Conservation (phyloP, 2,888 invertebrate species). For the Horisme vitalbata region DNA sequence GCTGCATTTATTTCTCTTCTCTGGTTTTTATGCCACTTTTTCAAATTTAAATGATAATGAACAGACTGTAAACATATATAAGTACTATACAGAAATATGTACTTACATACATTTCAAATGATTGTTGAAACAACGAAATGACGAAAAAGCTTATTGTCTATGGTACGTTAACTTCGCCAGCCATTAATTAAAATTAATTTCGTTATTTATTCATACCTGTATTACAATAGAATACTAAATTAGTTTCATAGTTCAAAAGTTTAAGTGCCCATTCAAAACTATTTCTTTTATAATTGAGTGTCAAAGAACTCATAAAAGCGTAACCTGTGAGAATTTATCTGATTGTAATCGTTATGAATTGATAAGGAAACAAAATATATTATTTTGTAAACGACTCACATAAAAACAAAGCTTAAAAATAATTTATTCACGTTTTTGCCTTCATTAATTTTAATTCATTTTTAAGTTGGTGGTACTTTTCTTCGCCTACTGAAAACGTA, state of each 20-base stretch:
- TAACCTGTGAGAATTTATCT: conserved; percentile 32
- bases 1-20: too few species aligned
- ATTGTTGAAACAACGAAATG: conserved; percentile 13
- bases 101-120: neutral
- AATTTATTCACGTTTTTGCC: too few species aligned
- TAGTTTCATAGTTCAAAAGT: conserved; percentile 34
- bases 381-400: neutral
- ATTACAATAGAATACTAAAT: conserved; percentile 33
- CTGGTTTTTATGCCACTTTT: too few species aligned
- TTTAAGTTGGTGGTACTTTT: too few species aligned
- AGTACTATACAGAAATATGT: too few species aligned
- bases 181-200: conserved; percentile 30
- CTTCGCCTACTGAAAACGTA: too few species aligned
- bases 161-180: conserved; percentile 20
- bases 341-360: conserved; percentile 28
- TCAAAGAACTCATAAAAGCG: conserved; percentile 36
- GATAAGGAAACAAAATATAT: conserved; percentile 13
- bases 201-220: conserved; percentile 23
- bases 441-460: too few species aligned
- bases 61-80: too few species aligned
- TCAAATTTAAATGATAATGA: too few species aligned
- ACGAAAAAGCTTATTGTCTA: conserved; percentile 21
- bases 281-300: conserved; percentile 34
- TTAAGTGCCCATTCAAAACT: conserved; percentile 37
- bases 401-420: neutral